These are phyloP conservation scores for Actinia equina DNA, from an alignment of 64 coral and sea anemone genomes.

Conservation along the genomic window DNA sequence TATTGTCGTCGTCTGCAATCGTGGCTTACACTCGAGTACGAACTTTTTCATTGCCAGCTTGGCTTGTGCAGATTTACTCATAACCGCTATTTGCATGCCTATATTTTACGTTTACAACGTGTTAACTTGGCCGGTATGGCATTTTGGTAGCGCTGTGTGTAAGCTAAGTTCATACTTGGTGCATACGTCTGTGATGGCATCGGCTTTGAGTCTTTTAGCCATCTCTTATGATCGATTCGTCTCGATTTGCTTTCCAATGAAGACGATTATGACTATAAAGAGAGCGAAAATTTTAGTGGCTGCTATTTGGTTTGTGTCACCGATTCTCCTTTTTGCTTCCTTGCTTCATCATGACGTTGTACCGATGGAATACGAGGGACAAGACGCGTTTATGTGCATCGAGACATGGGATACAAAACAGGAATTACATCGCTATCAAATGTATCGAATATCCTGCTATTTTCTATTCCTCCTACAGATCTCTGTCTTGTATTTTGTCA, in stretches of 20 bases:
- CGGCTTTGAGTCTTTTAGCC: slow-evolving; percentile 60
- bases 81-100: slow-evolving; percentile 70
- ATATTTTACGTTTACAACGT: slow-evolving; percentile 79
- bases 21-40: slow-evolving; percentile 67
- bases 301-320: slow-evolving; percentile 74
- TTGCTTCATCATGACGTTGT: slow-evolving; percentile 55
- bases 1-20: slow-evolving; percentile 68
- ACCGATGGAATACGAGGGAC: neutral
- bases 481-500: slow-evolving; percentile 70
- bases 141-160: slow-evolving; percentile 54
- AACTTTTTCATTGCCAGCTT: slow-evolving; percentile 79
- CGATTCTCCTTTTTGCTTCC: slow-evolving; percentile 57
- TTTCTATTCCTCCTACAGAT: slow-evolving; percentile 75
- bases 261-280: slow-evolving; percentile 40
- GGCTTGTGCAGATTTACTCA: slow-evolving; percentile 61
- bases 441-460: slow-evolving; percentile 74
- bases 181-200: slow-evolving; percentile 84
- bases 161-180: slow-evolving; percentile 59
- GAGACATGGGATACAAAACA: slow-evolving; percentile 58
- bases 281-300: slow-evolving; percentile 53
- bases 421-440: slow-evolving; percentile 52
- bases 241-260: slow-evolving; percentile 66
- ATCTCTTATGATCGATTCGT: slow-evolving; percentile 82
- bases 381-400: slow-evolving; percentile 34
- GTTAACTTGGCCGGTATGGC: slow-evolving; percentile 69